phyloP scores from a whole-genome alignment of 1,140 invertebrate genomes.

The Cydia splendana region DNA sequence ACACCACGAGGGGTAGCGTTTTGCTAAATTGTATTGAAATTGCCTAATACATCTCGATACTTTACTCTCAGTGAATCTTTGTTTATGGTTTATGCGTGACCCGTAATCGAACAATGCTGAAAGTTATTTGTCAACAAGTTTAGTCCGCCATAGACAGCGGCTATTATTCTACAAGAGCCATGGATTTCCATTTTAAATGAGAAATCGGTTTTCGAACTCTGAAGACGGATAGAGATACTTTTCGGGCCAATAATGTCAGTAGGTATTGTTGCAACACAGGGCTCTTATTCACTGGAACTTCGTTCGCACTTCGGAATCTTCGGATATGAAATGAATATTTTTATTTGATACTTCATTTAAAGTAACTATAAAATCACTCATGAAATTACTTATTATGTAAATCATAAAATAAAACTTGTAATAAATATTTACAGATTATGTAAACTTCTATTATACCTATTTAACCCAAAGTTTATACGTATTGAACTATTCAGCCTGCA shows the following conservation, averaged over 20 bases:
- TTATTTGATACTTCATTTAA: no score
- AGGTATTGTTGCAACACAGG: not conserved
- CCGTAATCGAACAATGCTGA: constrained; percentile 25
- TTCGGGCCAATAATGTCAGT: not conserved
- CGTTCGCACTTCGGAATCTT: no score
- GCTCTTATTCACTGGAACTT: not conserved
- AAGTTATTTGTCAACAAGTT: constrained; percentile 32
- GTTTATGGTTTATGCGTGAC: constrained; percentile 24
- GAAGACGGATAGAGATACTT: constrained; percentile 20
- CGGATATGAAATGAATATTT: no score
- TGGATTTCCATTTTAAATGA: constrained; percentile 32
- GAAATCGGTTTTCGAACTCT: not conserved
- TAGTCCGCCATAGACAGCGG: constrained; percentile 21
- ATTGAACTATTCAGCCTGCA: no score
- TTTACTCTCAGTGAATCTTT: constrained; percentile 14
- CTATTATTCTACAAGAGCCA: constrained; percentile 30
- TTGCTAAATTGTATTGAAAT: constrained; percentile 24
- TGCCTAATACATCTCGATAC: constrained; percentile 7
- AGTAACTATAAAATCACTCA: no score
- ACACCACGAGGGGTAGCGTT: constrained; percentile 24
- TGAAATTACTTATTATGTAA: no score
- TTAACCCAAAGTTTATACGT: no score
- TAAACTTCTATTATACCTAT: no score
- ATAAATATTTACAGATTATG: no score
- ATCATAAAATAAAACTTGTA: no score